phyloP scores from a whole-genome alignment of 2,113 vertebrate genomes.

The Tenebrosternarchus preto region DNA sequence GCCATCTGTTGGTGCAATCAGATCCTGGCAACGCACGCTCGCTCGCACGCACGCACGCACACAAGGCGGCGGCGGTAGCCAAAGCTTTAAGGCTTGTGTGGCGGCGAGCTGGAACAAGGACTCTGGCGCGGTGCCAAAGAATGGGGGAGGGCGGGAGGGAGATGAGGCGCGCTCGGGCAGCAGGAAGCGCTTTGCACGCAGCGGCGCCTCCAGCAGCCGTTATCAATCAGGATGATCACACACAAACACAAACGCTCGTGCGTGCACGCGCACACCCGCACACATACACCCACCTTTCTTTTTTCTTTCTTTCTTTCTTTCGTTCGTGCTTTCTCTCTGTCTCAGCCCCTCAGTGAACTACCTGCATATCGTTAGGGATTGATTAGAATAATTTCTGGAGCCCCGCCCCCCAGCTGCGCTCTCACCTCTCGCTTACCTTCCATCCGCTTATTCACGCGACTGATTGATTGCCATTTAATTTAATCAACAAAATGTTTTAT shows the following conservation, averaged over 20 bases:
- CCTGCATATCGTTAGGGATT: constrained; percentile 57
- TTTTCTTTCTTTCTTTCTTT: neutral
- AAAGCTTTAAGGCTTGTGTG: constrained; percentile 57
- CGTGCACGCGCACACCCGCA: constrained; percentile 1
- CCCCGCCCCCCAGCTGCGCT: neutral
- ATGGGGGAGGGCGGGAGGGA: neutral
- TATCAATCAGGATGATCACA: constrained; percentile 57
- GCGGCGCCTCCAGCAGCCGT: constrained; percentile 58
- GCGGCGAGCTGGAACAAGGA: constrained; percentile 55
- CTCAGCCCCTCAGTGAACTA: constrained; percentile 44
- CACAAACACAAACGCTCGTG: constrained; percentile 24
- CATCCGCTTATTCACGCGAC: neutral
- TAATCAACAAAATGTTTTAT: neutral
- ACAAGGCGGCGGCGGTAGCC: constrained; percentile 29
- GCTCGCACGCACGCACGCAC: constrained; percentile 20
- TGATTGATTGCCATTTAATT: constrained; percentile 41
- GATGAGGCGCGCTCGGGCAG: constrained; percentile 42
- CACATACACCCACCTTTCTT: constrained; percentile 6
- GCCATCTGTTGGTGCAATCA: constrained; percentile 62
- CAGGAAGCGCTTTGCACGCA: constrained; percentile 57
- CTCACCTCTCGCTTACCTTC: too few species aligned
- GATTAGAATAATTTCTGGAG: constrained; percentile 37
- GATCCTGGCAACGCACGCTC: constrained; percentile 47
- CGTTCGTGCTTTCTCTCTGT: neutral
- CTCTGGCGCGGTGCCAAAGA: constrained; percentile 38